Evolutionary conservation across 2,113 vertebrate genomes (phyloP).

Genomic region (Tor tambroides): DNA sequence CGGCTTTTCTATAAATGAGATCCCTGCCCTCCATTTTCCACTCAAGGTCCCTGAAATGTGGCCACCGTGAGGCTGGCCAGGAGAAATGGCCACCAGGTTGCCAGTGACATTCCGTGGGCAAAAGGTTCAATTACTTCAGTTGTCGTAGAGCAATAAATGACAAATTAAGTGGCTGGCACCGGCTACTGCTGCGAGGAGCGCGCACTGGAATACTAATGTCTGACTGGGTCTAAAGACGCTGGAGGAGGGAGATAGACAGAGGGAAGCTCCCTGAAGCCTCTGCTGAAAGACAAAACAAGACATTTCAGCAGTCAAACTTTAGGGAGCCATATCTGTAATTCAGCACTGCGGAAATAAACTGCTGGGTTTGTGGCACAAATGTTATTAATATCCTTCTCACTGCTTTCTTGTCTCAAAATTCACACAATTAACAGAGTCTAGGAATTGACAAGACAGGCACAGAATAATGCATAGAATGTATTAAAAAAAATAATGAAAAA

Average conservation of each 20-base stretch:
- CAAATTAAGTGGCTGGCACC: constrained; percentile 75
- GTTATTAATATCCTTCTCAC: neutral
- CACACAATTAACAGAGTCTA: neutral
- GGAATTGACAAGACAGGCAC: neutral
- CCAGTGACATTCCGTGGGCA: constrained; percentile 67
- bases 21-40: constrained; percentile 68
- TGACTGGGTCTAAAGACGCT: constrained; percentile 57
- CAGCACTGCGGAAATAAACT: neutral
- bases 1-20: constrained; percentile 69
- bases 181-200: constrained; percentile 65
- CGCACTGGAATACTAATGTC: constrained; percentile 73
- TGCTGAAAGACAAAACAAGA: neutral
- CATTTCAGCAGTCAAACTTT: constrained; percentile 25
- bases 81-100: constrained; percentile 64
- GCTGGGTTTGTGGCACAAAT: neutral
- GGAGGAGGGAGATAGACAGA: constrained; percentile 53
- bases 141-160: constrained; percentile 79
- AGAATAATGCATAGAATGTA: neutral
- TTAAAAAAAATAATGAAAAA: neutral
- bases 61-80: constrained; percentile 49
- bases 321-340: constrained; percentile 6
- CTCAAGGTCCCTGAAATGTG: constrained; percentile 62
- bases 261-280: constrained; percentile 41
- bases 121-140: constrained; percentile 78
- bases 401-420: neutral